Conservation (phyloP, 2,888 invertebrate genomes). For the Portevinia maculata region DNA sequence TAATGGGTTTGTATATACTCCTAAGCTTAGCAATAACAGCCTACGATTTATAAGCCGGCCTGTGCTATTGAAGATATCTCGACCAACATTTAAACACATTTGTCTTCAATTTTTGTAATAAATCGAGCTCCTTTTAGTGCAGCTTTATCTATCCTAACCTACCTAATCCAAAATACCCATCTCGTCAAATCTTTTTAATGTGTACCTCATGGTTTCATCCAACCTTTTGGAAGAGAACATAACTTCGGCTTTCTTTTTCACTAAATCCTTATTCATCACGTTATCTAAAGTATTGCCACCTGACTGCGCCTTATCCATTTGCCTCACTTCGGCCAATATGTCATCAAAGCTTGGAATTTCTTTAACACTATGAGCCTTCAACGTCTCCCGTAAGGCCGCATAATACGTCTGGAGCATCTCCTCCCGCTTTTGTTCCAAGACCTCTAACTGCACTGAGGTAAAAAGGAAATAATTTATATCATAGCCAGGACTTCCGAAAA, state of each 20-base stretch:
- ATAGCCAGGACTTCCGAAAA: constrained; percentile 79
- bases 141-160: too few relatives aligned
- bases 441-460: constrained; percentile 78
- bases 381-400: constrained; percentile 75
- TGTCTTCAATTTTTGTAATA: too few relatives aligned
- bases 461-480: constrained; percentile 81
- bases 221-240: constrained; percentile 78
- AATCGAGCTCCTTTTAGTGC: too few relatives aligned
- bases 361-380: constrained; percentile 74
- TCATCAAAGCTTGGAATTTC: constrained; percentile 77
- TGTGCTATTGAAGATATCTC: too few relatives aligned
- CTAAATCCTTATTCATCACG: constrained; percentile 77
- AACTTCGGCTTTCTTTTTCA: constrained; percentile 75
- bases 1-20: too few relatives aligned
- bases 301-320: constrained; percentile 77
- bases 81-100: too few relatives aligned
- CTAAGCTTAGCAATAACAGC: too few relatives aligned
- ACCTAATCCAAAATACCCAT: constrained; percentile 77
- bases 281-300: constrained; percentile 78
- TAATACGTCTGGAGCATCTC: constrained; percentile 78
- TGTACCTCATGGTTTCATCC: constrained; percentile 77
- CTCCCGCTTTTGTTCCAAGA: constrained; percentile 77
- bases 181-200: constrained; percentile 78
- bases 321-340: constrained; percentile 77
- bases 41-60: too few relatives aligned